phyloP scores from a whole-genome alignment of 2,797 vertebrate genomes.

The Epinephelus awoara region DNA sequence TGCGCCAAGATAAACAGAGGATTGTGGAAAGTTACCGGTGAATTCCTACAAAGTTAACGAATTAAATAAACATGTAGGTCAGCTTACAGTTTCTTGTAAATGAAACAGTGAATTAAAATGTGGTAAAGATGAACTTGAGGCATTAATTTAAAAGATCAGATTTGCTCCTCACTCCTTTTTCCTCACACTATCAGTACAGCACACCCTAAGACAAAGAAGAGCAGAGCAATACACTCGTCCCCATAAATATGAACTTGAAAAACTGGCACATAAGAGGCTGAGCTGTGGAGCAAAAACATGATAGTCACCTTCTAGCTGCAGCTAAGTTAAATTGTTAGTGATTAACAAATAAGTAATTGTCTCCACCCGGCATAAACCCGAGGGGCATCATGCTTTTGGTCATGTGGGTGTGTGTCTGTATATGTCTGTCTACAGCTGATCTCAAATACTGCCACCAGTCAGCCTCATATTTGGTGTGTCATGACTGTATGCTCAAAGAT shows the following conservation, averaged over 20 bases:
- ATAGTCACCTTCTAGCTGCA: too few relatives aligned
- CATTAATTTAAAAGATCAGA: background rate
- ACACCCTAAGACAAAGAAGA: background rate
- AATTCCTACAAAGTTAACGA: conserved; percentile 2
- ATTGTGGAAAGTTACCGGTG: background rate
- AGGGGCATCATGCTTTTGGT: too few relatives aligned
- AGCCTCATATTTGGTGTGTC: too few relatives aligned
- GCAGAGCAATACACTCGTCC: background rate
- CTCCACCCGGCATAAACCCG: too few relatives aligned
- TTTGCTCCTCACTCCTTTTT: background rate
- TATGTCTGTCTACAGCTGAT: too few relatives aligned
- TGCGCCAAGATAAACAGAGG: conserved; percentile 55
- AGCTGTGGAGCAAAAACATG: too few relatives aligned
- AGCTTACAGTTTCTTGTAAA: background rate
- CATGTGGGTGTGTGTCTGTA: too few relatives aligned
- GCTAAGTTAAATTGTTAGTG: background rate
- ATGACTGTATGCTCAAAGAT: too few relatives aligned
- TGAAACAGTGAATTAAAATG: background rate
- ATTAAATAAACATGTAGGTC: background rate
- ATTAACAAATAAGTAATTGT: background rate
- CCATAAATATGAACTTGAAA: background rate
- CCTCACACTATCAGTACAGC: background rate
- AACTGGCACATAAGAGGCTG: background rate
- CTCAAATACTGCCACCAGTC: too few relatives aligned
- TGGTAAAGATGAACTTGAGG: background rate